Base-by-base conservation (phyloP, 2,113 vertebrate species). In the Triplophysa rosa region DNA sequence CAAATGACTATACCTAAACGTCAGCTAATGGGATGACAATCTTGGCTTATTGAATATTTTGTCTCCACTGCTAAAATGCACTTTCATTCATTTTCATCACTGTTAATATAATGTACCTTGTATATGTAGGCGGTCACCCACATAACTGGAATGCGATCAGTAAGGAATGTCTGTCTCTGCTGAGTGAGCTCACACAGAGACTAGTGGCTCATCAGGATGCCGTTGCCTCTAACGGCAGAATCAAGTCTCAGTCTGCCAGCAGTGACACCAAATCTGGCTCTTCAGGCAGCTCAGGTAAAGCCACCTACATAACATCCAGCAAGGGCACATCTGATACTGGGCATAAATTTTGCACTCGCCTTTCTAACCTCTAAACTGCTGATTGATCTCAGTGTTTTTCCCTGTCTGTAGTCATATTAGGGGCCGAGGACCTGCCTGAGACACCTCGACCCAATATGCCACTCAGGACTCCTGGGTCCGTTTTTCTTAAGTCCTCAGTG, bases 141-240 rank as follows among this genome's bases (percentile, higher is more conserved):
- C 95, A 99, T 84, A 97, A 95, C 83, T 99, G 98, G 98, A 93
- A 94, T 24, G 94, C 95, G 0, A 94, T 99, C 87, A 97, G 94
- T 69, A 91, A 87, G 73, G 97, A 97, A 86, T 99, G 98, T 83
- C 86, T 99, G 88, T 94, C 85, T 78, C 90, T 99, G 79, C 86
- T 99, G 72, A 89, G 84, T 45, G 94, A 95, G 81, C 92, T 99
- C 84, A 98, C 96, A 24, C 95, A 95, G 84, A 94, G 94, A 79
- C 92, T 99, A 52, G 83, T 96, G 1, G 67, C 87, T 17, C 93
- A 96, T 82, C 96, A 99, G 63, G 97, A 99, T 81, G 93, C 92
- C 10, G 93, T 96, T 64, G 95, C 96, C 65, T 93, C 93, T 19
- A 99, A 99, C 49, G 97, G 97, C 80, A 92, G 97, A 73, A 80